These are phyloP conservation scores for Lepisosteus oculatus DNA, from an alignment of 2,113 vertebrate species.

Conservation along the genomic window DNA sequence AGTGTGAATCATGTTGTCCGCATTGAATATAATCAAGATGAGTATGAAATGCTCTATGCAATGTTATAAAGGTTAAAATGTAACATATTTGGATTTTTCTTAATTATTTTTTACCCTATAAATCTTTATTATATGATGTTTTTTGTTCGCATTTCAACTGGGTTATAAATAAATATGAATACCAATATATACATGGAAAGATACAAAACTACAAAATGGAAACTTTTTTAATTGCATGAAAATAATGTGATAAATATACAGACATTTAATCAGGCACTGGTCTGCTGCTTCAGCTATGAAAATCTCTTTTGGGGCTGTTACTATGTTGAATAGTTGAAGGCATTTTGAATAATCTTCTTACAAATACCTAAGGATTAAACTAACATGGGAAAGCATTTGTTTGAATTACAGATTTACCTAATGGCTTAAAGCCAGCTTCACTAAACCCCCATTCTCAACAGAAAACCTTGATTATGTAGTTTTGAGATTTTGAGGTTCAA, in stretches of 20 bases:
- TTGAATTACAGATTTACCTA: neutral
- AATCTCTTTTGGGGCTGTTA: neutral
- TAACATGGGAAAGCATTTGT: neutral
- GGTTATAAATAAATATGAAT: neutral
- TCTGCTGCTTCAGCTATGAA: neutral
- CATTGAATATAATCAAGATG: too few relatives aligned
- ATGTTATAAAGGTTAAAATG: too few relatives aligned
- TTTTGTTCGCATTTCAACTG: too few relatives aligned
- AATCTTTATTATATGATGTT: too few relatives aligned
- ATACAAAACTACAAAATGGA: neutral
- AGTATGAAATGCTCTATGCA: too few relatives aligned
- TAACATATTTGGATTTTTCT: too few relatives aligned
- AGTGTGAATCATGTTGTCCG: too few relatives aligned
- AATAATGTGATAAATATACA: neutral
- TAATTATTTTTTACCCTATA: too few relatives aligned
- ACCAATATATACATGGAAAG: neutral
- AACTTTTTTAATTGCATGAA: neutral
- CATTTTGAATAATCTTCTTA: neutral
- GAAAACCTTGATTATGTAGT: neutral
- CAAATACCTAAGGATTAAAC: constrained; percentile 9
- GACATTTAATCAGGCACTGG: constrained; percentile 1
- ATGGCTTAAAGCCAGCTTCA: neutral
- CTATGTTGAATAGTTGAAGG: constrained; percentile 1
- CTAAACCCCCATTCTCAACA: neutral
- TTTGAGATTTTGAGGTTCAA: too few relatives aligned